phyloP scores from a whole-genome alignment of 2,113 vertebrate species.

The Mormyrus iriodes region DNA sequence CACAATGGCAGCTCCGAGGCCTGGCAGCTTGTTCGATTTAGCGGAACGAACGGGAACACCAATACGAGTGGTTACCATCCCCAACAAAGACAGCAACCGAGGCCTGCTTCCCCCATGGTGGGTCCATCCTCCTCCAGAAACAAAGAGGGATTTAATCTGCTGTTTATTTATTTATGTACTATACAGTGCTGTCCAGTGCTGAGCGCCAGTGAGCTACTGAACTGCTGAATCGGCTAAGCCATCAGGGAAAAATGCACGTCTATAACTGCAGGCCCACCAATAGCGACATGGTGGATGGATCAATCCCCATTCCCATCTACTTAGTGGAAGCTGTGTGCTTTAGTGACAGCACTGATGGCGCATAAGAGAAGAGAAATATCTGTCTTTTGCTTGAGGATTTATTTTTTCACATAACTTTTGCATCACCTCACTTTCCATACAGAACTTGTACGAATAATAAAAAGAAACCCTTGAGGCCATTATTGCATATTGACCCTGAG shows the following conservation, averaged over 20 bases:
- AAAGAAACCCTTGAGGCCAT: neutral
- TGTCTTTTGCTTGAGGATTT: neutral
- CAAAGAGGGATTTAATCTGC: neutral
- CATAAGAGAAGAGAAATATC: neutral
- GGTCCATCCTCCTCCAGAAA: neutral
- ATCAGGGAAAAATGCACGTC: neutral
- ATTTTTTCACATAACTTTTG: neutral
- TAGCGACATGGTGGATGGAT: neutral
- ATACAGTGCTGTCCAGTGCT: neutral
- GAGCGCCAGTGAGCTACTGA: neutral
- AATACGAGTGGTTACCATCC: neutral
- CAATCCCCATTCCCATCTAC: neutral
- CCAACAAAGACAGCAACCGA: neutral
- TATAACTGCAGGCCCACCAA: neutral
- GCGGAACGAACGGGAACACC: neutral
- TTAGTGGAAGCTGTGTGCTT: neutral
- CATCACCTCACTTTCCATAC: neutral
- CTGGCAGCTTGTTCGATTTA: neutral
- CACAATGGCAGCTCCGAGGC: neutral
- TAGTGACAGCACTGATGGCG: neutral
- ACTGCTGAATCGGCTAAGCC: neutral
- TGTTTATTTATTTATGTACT: neutral
- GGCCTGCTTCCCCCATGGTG: neutral
- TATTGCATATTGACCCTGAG: neutral
- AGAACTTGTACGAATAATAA: neutral